Base-by-base conservation (phyloP, 2,113 vertebrate species). In the Mormoops blainvillei region DNA sequence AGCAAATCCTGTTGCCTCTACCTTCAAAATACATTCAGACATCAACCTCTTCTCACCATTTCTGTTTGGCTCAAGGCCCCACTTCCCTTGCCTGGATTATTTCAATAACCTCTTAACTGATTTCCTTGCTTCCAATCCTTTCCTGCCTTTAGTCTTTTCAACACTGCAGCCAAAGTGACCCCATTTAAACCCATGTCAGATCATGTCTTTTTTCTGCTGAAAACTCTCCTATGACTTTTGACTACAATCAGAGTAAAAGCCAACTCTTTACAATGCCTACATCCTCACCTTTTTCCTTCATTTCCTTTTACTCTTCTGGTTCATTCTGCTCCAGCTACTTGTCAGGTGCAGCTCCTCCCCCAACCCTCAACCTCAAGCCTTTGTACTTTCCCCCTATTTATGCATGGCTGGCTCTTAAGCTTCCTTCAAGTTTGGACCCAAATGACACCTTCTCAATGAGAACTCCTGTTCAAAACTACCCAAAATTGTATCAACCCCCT, bases 11-110 rank as follows among this genome's bases (percentile, higher is more conserved):
- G 45, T 28, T 26, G 61, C 38, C 6, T 87, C 54, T 68, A 56
- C 48, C 63, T 95, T 81, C 56, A 89, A 85, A 95, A 87, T 43
- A 33, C 4, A 95, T 61, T 9, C 65, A 94, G 70, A 95, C 94
- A 71, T 36, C 81, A 97, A 68, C 11, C 68, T 89, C 36, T 80
- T 93, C 67, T 82, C 67, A 81, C 33, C 28, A 48, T 58, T 5
- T 45, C 36, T 76, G 48, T 38, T 56, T 90, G 43, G 54, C 76
- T 95, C 88, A 87, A 76, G 70, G 19, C 28, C 78, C 24, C 13
- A n/a, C 52, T 89, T 82, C 43, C 89, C 50, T 56, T 56, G 58
- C 77, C 54, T 41, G 20, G 19, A 81, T 65, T 74, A 89, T 71
- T 88, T 89, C 31, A 92, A 54, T 78, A 48, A 87, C 12, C 16